Conservation (phyloP, 2,113 vertebrate genomes). For the Peromyscus leucopus region DNA sequence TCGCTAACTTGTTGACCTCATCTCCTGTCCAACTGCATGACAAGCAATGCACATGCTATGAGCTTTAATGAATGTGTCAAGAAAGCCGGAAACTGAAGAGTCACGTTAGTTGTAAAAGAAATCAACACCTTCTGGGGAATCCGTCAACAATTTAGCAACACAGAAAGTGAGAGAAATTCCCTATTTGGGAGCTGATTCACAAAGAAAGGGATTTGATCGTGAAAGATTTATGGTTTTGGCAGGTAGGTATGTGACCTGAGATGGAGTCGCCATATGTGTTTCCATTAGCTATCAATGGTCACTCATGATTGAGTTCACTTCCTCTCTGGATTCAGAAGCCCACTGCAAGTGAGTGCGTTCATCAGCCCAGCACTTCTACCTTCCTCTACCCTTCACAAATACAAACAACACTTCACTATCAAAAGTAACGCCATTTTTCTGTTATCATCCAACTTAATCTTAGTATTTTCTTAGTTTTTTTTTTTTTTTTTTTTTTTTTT, state of each 20-base stretch:
- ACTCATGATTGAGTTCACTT: background rate
- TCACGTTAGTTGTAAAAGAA: background rate
- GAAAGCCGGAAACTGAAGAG: background rate
- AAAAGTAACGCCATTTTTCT: background rate
- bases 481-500: background rate
- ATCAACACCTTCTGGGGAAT: background rate
- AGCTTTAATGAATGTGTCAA: background rate
- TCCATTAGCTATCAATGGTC: background rate
- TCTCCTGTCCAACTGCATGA: background rate
- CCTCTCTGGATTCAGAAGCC: background rate
- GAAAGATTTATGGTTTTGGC: background rate
- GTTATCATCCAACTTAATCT: too few species aligned
- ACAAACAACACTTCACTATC: too few species aligned
- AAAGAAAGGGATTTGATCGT: background rate
- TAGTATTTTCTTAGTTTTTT: background rate
- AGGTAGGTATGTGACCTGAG: background rate
- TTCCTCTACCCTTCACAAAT: background rate
- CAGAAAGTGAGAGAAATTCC: background rate
- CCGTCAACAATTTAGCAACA: background rate
- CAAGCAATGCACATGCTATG: background rate
- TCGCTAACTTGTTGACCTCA: background rate
- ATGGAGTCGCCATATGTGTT: too few species aligned
- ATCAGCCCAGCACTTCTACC: background rate
- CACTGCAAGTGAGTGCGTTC: rapidly evolving
- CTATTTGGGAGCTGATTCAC: background rate